phyloP scores from a whole-genome alignment of 2,113 vertebrate species.

The Ochotona princeps region DNA sequence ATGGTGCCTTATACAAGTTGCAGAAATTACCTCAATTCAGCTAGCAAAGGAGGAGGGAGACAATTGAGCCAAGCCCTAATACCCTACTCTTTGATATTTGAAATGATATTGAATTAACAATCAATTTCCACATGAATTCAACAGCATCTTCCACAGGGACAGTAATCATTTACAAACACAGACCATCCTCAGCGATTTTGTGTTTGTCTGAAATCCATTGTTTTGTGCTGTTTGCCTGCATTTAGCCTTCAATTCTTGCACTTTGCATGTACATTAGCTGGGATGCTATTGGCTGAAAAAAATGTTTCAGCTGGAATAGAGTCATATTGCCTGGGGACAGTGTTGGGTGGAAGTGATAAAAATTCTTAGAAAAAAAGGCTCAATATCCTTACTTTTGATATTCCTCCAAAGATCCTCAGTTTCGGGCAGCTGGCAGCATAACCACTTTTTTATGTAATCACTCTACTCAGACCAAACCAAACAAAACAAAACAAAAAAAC shows the following conservation, averaged over 20 bases:
- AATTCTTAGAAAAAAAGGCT: constrained; percentile 50
- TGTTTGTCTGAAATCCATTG: not conserved
- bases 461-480: not conserved
- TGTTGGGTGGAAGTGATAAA: constrained; percentile 69
- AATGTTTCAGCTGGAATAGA: constrained; percentile 3
- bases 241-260: not conserved
- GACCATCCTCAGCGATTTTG: not conserved
- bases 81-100: not conserved
- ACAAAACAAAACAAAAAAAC: not conserved
- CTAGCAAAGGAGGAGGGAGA: not conserved
- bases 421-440: constrained; percentile 37
- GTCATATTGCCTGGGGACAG: not conserved
- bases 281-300: constrained; percentile 18
- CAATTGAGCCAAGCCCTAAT: not conserved
- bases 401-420: constrained; percentile 70
- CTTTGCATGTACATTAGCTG: not conserved
- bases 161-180: not conserved
- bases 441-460: constrained; percentile 58
- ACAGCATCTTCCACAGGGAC: constrained; percentile 3
- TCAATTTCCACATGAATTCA: not conserved
- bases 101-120: not conserved
- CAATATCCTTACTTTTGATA: constrained; percentile 67
- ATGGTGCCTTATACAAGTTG: not conserved
- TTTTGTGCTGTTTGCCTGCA: not conserved
- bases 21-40: not conserved